Base-by-base conservation (phyloP, 2,888 invertebrate species). In the Hyposoter didymator region DNA sequence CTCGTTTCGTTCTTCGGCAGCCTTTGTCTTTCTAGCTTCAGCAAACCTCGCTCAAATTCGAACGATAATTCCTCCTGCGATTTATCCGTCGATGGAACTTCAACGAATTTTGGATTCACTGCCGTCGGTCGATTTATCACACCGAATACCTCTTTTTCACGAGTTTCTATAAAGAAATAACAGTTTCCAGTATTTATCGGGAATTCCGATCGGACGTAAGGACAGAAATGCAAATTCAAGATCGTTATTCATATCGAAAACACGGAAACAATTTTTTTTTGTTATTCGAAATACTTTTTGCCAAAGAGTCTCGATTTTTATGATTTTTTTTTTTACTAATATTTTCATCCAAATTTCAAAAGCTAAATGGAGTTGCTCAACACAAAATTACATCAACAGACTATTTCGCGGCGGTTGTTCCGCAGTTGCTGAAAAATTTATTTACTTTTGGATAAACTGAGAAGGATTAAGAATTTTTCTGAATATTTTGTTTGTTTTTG, bases 21-120 rank as follows among this genome's bases (percentile, higher is more conserved):
- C 72, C 89, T 90, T 78, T 91, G 89, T 79, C 91, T 89, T 79
- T 92, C 90, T 7, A 90, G 85, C 84, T 91, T 90, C 6, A 92
- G 84, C 69, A 92, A 86, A 75, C 88, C 89, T 79, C 92, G 89
- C 80, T 92, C 92, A 62, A 87, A 80, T 75, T 91, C 89, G 84
- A 91, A 92, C 0, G 90, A 89, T 10, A 75, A 85, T 82, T 86
- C 89, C 73, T 90, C 87, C 12, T 83, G 79, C 2, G 88, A 87
- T 72, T 90, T 90, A 32, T 91, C 91, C 17, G 89, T 89, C 66
- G 90, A 87, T 22, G 87, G 79, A 6, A 88, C 88, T 73, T 91
- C 90, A 22, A 89, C 78, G 78, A 92, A 92, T 62, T 90, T 90
- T 14, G 91, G 91, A 89, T 92, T 92, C 6, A 84, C 87, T 14